Percentiles rank a stretch among this genome's conserved stretches.
These are phyloP conservation scores for Pararge aegeria DNA, from an alignment of 1,140 invertebrate genomes.

Conservation along the genomic window DNA sequence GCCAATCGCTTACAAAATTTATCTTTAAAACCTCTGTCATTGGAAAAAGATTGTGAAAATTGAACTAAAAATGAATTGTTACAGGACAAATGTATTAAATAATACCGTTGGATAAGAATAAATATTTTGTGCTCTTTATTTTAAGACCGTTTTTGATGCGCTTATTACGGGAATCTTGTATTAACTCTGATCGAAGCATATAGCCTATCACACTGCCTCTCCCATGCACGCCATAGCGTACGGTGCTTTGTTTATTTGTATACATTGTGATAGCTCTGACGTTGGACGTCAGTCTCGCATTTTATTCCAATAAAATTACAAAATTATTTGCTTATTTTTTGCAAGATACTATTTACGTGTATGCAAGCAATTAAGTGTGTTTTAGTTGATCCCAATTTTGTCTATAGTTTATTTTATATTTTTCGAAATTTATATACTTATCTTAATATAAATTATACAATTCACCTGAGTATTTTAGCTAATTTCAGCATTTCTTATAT, in stretches of 20 bases:
- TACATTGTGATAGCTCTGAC: slow-evolving; percentile 38
- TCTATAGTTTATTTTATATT: slow-evolving; percentile 8
- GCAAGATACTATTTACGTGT: slow-evolving; percentile 3
- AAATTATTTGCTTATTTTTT: slow-evolving; percentile 37
- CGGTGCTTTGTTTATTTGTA: slow-evolving; percentile 6
- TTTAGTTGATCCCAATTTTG: slow-evolving; percentile 8
- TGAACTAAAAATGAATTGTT: no score
- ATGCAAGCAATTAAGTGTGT: background rate
- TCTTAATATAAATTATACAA: background rate
- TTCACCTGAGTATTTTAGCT: slow-evolving; percentile 20
- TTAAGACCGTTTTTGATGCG: no score
- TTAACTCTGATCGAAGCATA: background rate
- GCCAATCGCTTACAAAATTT: no score
- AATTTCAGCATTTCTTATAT: slow-evolving; percentile 25
- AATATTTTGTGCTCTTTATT: no score
- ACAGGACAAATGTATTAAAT: no score
- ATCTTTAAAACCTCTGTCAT: no score
- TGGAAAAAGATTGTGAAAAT: no score
- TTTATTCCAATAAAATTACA: slow-evolving; percentile 58
- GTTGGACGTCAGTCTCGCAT: slow-evolving; percentile 28
- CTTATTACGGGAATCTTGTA: no score
- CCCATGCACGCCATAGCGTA: background rate
- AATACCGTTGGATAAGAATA: no score
- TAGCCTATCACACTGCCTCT: background rate
- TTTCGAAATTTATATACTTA: slow-evolving; percentile 12